Conservation (phyloP, 2,888 invertebrate genomes). For the Drosophila rellima region DNA sequence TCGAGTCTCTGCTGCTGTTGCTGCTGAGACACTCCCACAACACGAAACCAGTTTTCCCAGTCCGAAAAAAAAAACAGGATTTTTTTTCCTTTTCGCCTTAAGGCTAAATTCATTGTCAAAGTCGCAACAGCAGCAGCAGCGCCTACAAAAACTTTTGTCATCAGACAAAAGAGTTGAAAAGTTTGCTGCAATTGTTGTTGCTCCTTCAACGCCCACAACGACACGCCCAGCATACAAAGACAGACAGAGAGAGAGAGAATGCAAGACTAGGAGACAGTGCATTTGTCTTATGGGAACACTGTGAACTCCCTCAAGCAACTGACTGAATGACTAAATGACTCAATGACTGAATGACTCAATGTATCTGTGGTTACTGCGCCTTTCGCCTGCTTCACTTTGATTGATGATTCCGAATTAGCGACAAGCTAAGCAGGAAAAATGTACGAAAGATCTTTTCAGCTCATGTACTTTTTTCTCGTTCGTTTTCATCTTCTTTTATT, state of each 20-base stretch:
- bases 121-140: slow-evolving; percentile 60
- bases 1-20: slow-evolving; percentile 39
- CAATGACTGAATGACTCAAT: slow-evolving; percentile 48
- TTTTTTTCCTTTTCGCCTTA: slow-evolving; percentile 64
- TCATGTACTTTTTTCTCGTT: slow-evolving; percentile 15
- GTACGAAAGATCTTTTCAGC: slow-evolving; percentile 55
- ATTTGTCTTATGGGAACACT: slow-evolving; percentile 53
- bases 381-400: slow-evolving; percentile 61
- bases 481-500: slow-evolving; percentile 10
- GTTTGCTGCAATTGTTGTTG: slow-evolving; percentile 33
- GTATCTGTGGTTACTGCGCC: slow-evolving; percentile 29
- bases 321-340: slow-evolving; percentile 48
- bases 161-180: slow-evolving; percentile 78
- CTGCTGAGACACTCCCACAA: slow-evolving; percentile 66
- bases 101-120: slow-evolving; percentile 81
- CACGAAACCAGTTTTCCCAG: slow-evolving; percentile 66
- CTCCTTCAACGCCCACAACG: slow-evolving; percentile 27
- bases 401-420: slow-evolving; percentile 80
- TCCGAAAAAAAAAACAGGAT: slow-evolving; percentile 70
- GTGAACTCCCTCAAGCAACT: slow-evolving; percentile 46
- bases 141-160: slow-evolving; percentile 81
- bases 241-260: neutral
- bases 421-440: slow-evolving; percentile 66
- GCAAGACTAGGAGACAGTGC: slow-evolving; percentile 46
- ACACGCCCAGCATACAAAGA: slow-evolving; percentile 36